These are phyloP conservation scores for Trididemnum nubilum DNA, from an alignment of 23 tunicate species.

Conservation along the genomic window DNA sequence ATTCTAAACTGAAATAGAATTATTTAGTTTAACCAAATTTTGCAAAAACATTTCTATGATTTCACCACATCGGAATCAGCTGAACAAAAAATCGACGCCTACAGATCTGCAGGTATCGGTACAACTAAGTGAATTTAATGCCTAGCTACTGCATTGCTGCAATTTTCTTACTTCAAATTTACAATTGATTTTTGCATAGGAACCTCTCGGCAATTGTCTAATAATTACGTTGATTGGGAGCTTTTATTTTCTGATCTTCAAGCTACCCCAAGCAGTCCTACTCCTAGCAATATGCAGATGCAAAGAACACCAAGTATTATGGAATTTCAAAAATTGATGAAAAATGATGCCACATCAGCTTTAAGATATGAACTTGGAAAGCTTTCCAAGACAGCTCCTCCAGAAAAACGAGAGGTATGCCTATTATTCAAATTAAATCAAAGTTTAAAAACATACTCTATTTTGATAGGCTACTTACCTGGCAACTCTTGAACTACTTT, in stretches of 20 bases:
- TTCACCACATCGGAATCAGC: too few relatives aligned
- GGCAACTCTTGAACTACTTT: too few relatives aligned
- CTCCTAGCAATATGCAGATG: neutral
- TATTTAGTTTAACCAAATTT: too few relatives aligned
- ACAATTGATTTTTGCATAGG: too few relatives aligned
- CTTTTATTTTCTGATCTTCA: constrained; percentile 64
- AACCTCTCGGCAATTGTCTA: neutral
- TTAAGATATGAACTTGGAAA: constrained; percentile 63
- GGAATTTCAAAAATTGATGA: constrained; percentile 98
- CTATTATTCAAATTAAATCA: neutral
- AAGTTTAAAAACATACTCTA: neutral
- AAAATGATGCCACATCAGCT: constrained; percentile 96
- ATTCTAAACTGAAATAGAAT: too few relatives aligned
- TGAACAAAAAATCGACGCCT: too few relatives aligned
- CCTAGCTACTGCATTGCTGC: too few relatives aligned
- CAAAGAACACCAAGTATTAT: constrained; percentile 77
- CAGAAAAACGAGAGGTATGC: constrained; percentile 48
- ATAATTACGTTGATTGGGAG: constrained; percentile 68
- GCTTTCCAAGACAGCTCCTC: constrained; percentile 54
- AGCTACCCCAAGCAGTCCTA: constrained; percentile 5
- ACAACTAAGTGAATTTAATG: too few relatives aligned
- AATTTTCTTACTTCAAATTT: too few relatives aligned
- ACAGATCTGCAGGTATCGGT: too few relatives aligned
- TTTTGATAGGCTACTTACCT: neutral
- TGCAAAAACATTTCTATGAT: too few relatives aligned